Conservation (phyloP, 2,113 vertebrate species). For the Tiliqua scincoides region DNA sequence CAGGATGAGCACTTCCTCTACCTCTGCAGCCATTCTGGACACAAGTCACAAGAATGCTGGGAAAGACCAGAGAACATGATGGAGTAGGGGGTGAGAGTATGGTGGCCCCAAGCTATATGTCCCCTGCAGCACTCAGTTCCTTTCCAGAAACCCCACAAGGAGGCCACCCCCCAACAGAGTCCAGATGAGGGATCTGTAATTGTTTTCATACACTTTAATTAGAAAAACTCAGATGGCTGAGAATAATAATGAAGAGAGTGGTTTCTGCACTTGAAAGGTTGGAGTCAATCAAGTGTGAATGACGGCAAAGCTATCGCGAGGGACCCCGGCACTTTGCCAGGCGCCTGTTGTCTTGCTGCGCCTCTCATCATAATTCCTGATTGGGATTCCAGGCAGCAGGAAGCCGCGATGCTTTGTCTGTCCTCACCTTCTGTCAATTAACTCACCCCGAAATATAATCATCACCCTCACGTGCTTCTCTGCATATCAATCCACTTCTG, state of each 20-base stretch:
- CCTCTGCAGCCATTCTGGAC: slow-evolving; percentile 79
- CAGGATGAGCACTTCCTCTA: slow-evolving; percentile 66
- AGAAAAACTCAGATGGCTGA: slow-evolving; percentile 89
- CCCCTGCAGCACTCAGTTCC: slow-evolving; percentile 73
- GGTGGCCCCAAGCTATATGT: slow-evolving; percentile 79
- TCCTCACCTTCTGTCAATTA: slow-evolving; percentile 91
- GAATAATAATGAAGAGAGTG: slow-evolving; percentile 89
- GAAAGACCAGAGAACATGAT: slow-evolving; percentile 54
- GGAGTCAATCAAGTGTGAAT: slow-evolving; percentile 93
- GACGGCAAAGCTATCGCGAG: slow-evolving; percentile 83
- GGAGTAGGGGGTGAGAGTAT: slow-evolving; percentile 82
- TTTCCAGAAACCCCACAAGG: slow-evolving; percentile 75
- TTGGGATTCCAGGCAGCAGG: slow-evolving; percentile 89
- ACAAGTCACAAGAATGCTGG: slow-evolving; percentile 77
- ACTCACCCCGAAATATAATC: slow-evolving; percentile 88
- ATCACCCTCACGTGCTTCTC: slow-evolving; percentile 84
- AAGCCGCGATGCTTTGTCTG: slow-evolving; percentile 84
- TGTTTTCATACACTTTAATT: slow-evolving; percentile 91
- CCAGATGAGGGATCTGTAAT: slow-evolving; percentile 84
- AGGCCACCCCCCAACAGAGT: slow-evolving; percentile 79
- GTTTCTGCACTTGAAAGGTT: slow-evolving; percentile 90
- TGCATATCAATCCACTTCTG: slow-evolving; percentile 88
- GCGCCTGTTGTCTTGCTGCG: slow-evolving; percentile 86
- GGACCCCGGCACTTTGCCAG: slow-evolving; percentile 82
- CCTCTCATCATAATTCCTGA: slow-evolving; percentile 93